phyloP scores from a whole-genome alignment of 2,797 vertebrate genomes.

The Prionace glauca region DNA sequence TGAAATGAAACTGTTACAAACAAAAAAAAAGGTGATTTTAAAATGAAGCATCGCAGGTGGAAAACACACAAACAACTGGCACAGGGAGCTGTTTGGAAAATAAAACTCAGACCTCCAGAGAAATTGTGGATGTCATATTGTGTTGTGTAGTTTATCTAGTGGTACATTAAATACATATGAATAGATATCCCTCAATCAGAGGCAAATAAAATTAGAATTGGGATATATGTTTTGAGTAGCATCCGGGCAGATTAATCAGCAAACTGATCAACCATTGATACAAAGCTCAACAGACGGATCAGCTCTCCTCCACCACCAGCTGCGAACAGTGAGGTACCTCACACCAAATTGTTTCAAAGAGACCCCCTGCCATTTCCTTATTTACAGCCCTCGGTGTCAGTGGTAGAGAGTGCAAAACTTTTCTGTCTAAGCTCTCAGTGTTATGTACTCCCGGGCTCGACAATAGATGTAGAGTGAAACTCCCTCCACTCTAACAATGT shows the following conservation, averaged over 20 bases:
- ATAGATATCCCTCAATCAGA: not conserved
- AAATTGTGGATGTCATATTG: not conserved
- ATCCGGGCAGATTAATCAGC: constrained; percentile 27
- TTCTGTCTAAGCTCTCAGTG: constrained; percentile 4
- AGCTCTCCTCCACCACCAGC: not conserved
- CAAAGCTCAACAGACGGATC: not conserved
- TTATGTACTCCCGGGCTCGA: not conserved
- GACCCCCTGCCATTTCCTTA: not conserved
- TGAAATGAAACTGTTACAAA: not conserved
- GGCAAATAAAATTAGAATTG: not conserved
- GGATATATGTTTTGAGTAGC: not conserved
- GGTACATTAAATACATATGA: not conserved
- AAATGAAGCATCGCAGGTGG: not conserved
- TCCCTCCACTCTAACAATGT: constrained; percentile 21
- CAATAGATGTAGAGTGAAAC: constrained; percentile 10
- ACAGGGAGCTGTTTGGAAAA: constrained; percentile 2
- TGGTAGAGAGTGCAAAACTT: not conserved
- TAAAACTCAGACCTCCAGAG: constrained; percentile 37
- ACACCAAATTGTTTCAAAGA: not conserved
- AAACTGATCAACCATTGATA: constrained; percentile 1
- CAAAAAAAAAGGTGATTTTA: constrained; percentile 16
- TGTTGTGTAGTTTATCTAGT: not conserved
- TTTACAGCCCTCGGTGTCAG: not conserved
- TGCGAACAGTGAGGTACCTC: not conserved
- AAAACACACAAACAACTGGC: constrained; percentile 28